Percentiles rank a stretch among this genome's conserved stretches.
These are phyloP conservation scores for Dissostichus mawsoni DNA, from an alignment of 2,113 vertebrate genomes.

Conservation along the genomic window DNA sequence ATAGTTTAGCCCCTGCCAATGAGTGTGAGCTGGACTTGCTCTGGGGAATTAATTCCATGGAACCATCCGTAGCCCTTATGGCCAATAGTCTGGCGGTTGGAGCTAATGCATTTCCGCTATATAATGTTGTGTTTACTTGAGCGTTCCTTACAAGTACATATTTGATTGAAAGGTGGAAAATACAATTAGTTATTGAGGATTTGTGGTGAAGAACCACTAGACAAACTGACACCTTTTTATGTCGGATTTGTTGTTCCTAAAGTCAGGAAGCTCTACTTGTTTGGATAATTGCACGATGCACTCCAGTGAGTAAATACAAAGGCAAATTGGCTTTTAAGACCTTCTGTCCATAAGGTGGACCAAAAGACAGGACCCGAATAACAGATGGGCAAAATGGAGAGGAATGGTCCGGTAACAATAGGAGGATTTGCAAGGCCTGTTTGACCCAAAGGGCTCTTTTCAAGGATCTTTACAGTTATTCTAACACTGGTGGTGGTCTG, in stretches of 20 bases:
- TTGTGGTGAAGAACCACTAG: neutral
- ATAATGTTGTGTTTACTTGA: neutral
- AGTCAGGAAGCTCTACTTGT: constrained; percentile 52
- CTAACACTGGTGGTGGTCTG: constrained; percentile 74
- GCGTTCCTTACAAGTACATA: neutral
- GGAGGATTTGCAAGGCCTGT: constrained; percentile 64
- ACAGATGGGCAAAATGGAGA: constrained; percentile 77
- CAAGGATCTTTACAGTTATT: constrained; percentile 68
- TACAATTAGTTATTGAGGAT: neutral
- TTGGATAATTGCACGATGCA: constrained; percentile 45
- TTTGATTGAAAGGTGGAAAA: neutral
- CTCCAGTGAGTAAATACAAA: constrained; percentile 64
- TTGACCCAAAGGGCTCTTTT: constrained; percentile 59
- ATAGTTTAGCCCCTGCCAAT: constrained; percentile 75
- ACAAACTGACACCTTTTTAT: neutral
- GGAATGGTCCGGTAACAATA: constrained; percentile 67
- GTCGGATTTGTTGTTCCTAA: neutral
- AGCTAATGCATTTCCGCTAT: neutral
- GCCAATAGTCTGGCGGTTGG: neutral
- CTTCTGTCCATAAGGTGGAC: constrained; percentile 64
- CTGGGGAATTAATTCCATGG: constrained; percentile 32
- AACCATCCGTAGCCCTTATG: constrained; percentile 5
- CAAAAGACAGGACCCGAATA: constrained; percentile 57
- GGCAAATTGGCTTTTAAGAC: constrained; percentile 65
- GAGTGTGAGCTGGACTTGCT: constrained; percentile 27